A percentile compares a stretch with the other conserved stretches of the same genome.
Conservation (phyloP, 1,140 invertebrate species). For the Maconellicoccus hirsutus region DNA sequence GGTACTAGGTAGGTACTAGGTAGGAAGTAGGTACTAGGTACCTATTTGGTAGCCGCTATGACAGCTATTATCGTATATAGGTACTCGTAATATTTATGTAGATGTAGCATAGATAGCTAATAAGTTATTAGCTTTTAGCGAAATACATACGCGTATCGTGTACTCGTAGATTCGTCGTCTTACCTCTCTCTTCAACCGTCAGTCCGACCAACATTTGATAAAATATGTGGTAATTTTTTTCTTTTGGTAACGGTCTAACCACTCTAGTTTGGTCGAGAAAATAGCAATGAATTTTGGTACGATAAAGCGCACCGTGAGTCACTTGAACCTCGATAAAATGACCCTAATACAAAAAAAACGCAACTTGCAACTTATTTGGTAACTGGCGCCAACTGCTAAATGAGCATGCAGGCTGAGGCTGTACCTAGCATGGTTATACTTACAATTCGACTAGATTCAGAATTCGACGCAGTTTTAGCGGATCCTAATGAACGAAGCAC, state of each 20-base stretch:
- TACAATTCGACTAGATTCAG: constrained; percentile 88
- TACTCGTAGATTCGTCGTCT: not conserved
- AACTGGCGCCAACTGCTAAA: too few species aligned
- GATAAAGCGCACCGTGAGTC: constrained; percentile 85
- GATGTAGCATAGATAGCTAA: too few species aligned
- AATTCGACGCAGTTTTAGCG: constrained; percentile 78
- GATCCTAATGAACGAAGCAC: constrained; percentile 81
- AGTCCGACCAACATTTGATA: constrained; percentile 92
- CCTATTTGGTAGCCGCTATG: too few species aligned
- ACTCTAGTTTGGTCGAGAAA: constrained; percentile 88
- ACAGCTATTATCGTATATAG: too few species aligned
- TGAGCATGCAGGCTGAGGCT: too few species aligned
- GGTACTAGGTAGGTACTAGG: too few species aligned
- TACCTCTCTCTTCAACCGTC: constrained; percentile 69
- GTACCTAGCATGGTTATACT: constrained; percentile 37
- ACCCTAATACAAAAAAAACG: constrained; percentile 45
- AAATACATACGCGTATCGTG: too few species aligned
- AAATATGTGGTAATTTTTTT: constrained; percentile 95
- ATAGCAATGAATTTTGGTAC: constrained; percentile 92
- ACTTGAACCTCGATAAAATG: constrained; percentile 95
- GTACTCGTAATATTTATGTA: too few species aligned
- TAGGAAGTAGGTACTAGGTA: too few species aligned
- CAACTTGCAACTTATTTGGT: too few species aligned
- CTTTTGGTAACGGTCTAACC: constrained; percentile 66
- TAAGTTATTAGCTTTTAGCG: too few species aligned